These are phyloP conservation scores for Pedionomus torquatus DNA, from an alignment of 2,113 vertebrate species.

Conservation along the genomic window DNA sequence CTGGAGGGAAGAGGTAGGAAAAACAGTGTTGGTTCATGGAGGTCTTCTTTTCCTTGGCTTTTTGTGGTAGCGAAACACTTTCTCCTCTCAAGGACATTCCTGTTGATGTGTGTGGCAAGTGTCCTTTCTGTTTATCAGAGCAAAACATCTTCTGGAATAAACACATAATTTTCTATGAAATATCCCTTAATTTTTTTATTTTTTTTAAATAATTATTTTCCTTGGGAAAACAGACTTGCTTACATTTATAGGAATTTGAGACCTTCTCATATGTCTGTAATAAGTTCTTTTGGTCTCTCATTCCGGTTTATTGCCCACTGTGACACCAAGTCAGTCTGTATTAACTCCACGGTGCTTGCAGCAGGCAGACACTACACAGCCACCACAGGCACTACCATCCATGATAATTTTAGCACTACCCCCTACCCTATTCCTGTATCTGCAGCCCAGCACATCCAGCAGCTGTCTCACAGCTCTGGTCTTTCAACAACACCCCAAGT, in stretches of 20 bases:
- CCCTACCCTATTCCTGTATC: not conserved
- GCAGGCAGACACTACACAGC: not conserved
- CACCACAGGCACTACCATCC: rapidly evolving
- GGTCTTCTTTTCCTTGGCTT: not conserved
- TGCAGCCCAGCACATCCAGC: not conserved
- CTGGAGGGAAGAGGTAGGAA: not conserved
- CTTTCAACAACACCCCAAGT: not conserved
- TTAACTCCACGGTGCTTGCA: not conserved
- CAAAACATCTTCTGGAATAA: not conserved
- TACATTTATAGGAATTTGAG: not conserved
- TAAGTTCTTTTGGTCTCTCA: not conserved
- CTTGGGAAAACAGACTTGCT: not conserved
- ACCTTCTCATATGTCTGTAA: not conserved
- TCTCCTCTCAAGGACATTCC: not conserved
- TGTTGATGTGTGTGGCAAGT: not conserved
- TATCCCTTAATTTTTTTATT: not conserved
- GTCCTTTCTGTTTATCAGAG: not conserved
- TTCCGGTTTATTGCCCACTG: not conserved
- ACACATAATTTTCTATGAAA: not conserved
- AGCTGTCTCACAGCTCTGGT: not conserved
- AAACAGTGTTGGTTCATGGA: not conserved
- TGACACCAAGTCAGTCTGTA: not conserved
- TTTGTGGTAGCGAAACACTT: not conserved
- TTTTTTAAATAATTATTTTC: not conserved
- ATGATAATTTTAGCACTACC: not conserved